phyloP scores from a whole-genome alignment of 2,888 invertebrate species.

The Oscheius sp. region DNA sequence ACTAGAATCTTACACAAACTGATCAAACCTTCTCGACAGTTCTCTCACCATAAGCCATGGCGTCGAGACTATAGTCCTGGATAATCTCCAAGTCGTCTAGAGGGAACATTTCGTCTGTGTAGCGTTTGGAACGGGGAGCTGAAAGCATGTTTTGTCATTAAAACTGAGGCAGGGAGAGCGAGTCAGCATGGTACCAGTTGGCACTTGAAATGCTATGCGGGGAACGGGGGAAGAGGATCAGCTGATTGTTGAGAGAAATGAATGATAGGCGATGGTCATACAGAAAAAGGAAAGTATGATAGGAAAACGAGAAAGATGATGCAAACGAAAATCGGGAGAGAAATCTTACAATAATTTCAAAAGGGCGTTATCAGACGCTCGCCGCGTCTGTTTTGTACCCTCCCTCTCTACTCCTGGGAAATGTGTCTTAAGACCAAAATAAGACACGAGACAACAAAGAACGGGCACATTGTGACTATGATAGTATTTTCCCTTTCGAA shows the following conservation, averaged over 20 bases:
- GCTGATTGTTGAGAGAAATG: constrained; percentile 8
- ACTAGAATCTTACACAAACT: neutral
- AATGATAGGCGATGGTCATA: neutral
- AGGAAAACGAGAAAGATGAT: too few species aligned
- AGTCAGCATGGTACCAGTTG: constrained; percentile 1
- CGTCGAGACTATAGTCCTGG: constrained; percentile 4
- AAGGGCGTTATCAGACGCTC: neutral
- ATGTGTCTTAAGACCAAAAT: too few species aligned
- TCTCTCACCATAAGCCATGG: constrained; percentile 23
- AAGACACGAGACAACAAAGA: too few species aligned
- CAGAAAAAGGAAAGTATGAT: neutral
- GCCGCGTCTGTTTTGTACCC: neutral
- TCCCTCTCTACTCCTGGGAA: too few species aligned
- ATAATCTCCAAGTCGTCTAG: constrained; percentile 23
- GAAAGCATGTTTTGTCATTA: constrained; percentile 4
- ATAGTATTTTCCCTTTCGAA: too few species aligned
- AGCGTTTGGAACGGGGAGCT: constrained; percentile 10
- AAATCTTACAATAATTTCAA: too few species aligned
- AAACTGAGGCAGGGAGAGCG: neutral
- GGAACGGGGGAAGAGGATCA: neutral
- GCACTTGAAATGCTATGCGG: neutral
- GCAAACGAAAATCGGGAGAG: too few species aligned
- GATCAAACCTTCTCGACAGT: constrained; percentile 15
- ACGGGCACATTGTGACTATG: too few species aligned
- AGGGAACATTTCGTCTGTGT: constrained; percentile 31